Base-by-base conservation (phyloP, 2,888 invertebrate species). In the Meteorus colon region DNA sequence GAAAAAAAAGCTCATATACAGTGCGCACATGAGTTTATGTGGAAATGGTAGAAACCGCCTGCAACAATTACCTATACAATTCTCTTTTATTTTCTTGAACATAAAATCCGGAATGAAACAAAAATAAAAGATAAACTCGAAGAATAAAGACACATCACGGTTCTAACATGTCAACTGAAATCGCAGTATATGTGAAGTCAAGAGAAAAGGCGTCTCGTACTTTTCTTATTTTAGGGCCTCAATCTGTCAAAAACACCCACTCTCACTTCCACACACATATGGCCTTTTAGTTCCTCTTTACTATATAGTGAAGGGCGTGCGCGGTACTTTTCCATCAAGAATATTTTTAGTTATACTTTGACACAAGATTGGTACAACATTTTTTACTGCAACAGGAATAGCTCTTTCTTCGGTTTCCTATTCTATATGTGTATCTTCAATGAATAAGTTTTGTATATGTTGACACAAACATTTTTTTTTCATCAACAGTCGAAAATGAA, bases 201-300 rank as follows among this genome's bases (percentile, higher is more conserved):
- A 60, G 63, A 48, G 19, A 19, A 69, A 69, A 55, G 55, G 34
- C 69, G 31, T 34, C 10, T 72, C 29, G 16, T 41, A 29, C 19
- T 63, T 72, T 29, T 63, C 41, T 31, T 60, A 31, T 37, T 34
- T 67, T 27, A 67, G 34, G n/a, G 37, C 67, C 19, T 45, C n/a
- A 67, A 41, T 45, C 63, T 72, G 72, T 72, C 72, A 62, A 48
- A 72, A 29, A 72, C 62, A 72, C n/a, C 19, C 31, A n/a, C 24
- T 24, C 24, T 24, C 24, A 24, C 24, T 24, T 24, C 1, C 6
- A 27, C 12, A 63, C 16, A 63, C 6, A 16, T 34, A 31, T 10
- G 14, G 6, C 16, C 59, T 8, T 37, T 59, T 59, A 29, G 37
- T 31, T 60, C 19, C 37, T 60, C 59, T 2, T 27, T 60, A 12